phyloP scores from a whole-genome alignment of 2,888 invertebrate genomes.

The Abscondita cerata region DNA sequence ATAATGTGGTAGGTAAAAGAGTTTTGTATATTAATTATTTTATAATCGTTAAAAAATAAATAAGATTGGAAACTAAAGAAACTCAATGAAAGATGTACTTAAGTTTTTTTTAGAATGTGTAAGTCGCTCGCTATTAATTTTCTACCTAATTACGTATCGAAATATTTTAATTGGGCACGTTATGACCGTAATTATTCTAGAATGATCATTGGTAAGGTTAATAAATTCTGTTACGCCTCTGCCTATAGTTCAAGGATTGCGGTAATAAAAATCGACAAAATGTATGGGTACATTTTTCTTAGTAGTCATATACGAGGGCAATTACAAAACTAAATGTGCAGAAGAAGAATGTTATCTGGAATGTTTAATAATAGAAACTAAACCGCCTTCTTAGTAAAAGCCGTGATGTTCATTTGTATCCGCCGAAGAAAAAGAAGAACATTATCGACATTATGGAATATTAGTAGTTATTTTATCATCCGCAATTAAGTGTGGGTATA shows the following conservation, averaged over 20 bases:
- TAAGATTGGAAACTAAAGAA: too few species aligned
- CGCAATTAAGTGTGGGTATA: constrained; percentile 15
- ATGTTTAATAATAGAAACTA: constrained; percentile 9
- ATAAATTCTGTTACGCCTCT: constrained; percentile 37
- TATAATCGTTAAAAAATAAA: too few species aligned
- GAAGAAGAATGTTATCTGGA: constrained; percentile 12
- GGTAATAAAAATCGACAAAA: constrained; percentile 14
- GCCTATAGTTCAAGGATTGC: constrained; percentile 29
- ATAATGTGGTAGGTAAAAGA: too few species aligned
- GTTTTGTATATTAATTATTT: too few species aligned
- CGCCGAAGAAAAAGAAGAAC: not conserved
- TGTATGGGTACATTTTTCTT: not conserved
- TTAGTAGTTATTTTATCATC: constrained; percentile 18
- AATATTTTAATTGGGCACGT: constrained; percentile 40
- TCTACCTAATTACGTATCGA: constrained; percentile 41
- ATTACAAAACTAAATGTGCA: not conserved
- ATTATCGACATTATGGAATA: constrained; percentile 18
- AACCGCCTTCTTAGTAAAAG: constrained; percentile 7
- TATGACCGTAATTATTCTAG: constrained; percentile 40
- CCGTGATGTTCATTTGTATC: constrained; percentile 12
- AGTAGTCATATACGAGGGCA: not conserved
- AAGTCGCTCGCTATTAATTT: constrained; percentile 37
- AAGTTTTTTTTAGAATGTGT: not conserved
- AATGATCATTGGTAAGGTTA: constrained; percentile 36
- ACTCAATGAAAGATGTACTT: too few species aligned